These are phyloP conservation scores for Eustalomyia histrio DNA, from an alignment of 2,888 invertebrate species.

Conservation along the genomic window DNA sequence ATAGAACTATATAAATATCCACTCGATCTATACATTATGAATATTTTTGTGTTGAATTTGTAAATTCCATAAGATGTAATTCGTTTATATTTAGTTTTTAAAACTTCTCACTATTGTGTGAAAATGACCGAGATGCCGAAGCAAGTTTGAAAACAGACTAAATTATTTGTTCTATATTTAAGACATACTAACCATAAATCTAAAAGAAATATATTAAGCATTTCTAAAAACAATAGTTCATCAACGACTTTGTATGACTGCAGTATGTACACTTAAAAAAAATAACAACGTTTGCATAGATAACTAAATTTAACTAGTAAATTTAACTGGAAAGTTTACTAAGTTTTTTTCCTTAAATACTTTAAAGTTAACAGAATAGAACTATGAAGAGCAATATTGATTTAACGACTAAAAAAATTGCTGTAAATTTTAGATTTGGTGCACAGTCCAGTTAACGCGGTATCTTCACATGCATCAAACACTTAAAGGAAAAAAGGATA, in stretches of 20 bases:
- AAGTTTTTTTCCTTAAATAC: too few species aligned
- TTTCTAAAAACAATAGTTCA: constrained; percentile 1
- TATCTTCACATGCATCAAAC: too few species aligned
- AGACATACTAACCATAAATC: constrained; percentile 31
- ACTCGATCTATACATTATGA: constrained; percentile 19
- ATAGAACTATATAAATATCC: constrained; percentile 3
- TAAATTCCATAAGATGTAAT: not conserved
- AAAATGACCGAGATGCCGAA: constrained; percentile 22
- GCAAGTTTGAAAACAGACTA: constrained; percentile 43
- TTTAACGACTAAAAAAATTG: too few species aligned
- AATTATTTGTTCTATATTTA: constrained; percentile 40
- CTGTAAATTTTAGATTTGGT: too few species aligned
- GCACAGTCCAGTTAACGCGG: too few species aligned
- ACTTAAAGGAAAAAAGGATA: too few species aligned
- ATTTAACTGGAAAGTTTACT: too few species aligned
- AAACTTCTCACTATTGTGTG: constrained; percentile 25
- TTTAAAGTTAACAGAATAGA: too few species aligned
- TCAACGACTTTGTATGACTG: not conserved
- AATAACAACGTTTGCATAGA: too few species aligned
- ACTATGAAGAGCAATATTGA: too few species aligned
- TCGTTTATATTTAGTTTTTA: not conserved
- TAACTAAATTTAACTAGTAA: too few species aligned
- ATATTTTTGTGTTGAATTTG: not conserved
- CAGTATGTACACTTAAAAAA: not conserved
- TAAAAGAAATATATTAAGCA: constrained; percentile 10